Evolutionary conservation across 2,113 vertebrate genomes (phyloP).

Genomic region (Equus quagga): DNA sequence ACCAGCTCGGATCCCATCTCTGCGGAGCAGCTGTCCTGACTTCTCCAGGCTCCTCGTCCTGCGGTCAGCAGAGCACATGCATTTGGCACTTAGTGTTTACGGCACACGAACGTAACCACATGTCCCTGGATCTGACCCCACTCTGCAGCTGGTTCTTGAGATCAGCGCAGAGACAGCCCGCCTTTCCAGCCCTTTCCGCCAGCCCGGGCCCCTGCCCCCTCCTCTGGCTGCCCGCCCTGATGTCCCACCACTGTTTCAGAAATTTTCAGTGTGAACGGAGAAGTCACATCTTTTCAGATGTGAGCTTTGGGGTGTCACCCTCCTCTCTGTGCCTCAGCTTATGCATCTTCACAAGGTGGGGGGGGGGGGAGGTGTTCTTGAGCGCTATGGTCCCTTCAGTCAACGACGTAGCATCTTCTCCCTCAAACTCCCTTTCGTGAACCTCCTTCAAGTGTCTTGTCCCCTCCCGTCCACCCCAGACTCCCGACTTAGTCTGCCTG

Average conservation of each 20-base stretch:
- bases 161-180: neutral
- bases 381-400: neutral
- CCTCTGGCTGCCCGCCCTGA: neutral
- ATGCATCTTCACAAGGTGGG: neutral
- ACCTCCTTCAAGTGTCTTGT: no score
- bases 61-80: accelerated
- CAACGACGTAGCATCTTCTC: no score
- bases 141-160: neutral
- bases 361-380: no score
- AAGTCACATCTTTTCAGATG: neutral
- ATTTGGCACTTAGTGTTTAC: neutral
- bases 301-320: neutral
- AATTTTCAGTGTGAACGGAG: neutral
- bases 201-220: neutral
- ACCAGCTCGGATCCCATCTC: neutral
- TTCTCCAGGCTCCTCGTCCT: neutral
- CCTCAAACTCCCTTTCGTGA: neutral
- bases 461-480: neutral
- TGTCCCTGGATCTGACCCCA: neutral
- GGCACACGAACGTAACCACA: accelerated
- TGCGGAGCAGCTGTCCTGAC: neutral
- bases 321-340: neutral
- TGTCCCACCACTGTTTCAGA: neutral
- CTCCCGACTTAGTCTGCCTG: neutral
- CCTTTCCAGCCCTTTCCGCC: neutral